These are phyloP conservation scores for Molossus alvarezi DNA, from an alignment of 2,797 vertebrate genomes.

Conservation along the genomic window DNA sequence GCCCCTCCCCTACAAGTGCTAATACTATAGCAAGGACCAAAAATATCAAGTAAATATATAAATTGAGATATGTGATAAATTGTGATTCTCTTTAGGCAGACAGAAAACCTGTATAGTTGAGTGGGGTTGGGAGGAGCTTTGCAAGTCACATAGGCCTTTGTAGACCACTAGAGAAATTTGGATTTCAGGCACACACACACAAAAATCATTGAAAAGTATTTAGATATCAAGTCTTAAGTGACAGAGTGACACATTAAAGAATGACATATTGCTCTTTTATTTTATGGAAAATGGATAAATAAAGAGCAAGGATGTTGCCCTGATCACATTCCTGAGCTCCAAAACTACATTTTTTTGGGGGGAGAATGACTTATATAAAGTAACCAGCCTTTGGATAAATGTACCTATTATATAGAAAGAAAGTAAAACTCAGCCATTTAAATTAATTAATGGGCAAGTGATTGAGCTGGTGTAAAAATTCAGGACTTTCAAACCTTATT, in stretches of 20 bases:
- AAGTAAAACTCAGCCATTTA: not conserved
- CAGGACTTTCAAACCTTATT: not conserved
- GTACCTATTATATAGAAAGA: not conserved
- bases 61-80: not conserved
- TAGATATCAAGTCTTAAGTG: not conserved
- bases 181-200: not conserved
- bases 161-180: not conserved
- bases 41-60: not conserved
- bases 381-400: not conserved
- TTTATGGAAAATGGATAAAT: not conserved
- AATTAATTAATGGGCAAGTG: not conserved
- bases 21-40: not conserved
- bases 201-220: not conserved
- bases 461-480: not conserved
- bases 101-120: not conserved
- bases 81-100: not conserved
- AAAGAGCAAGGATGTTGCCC: not conserved
- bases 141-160: not conserved
- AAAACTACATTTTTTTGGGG: not conserved
- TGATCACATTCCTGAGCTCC: not conserved
- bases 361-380: not conserved
- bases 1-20: accelerated
- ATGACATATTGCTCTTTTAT: not conserved
- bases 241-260: not conserved
- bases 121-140: accelerated